Evolutionary conservation across 2,797 vertebrate genomes (phyloP).

Genomic region (Alosa sapidissima): DNA sequence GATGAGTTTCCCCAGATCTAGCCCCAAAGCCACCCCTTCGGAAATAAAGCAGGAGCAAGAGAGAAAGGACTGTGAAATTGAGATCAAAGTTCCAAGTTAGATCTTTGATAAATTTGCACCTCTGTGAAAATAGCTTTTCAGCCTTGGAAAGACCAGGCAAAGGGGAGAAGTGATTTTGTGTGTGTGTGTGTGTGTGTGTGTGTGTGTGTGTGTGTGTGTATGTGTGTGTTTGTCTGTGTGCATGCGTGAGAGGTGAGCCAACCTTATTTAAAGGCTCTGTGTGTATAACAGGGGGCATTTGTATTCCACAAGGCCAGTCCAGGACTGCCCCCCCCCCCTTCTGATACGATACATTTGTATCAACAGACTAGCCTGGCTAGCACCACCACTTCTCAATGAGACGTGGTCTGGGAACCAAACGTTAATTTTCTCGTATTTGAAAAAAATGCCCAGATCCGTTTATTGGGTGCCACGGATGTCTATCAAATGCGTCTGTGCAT

Average conservation of each 20-base stretch:
- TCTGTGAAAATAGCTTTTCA: constrained; percentile 37
- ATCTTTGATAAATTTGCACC: constrained; percentile 45
- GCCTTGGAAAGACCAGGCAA: constrained; percentile 27
- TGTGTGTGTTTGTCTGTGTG: background rate
- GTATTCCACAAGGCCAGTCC: constrained; percentile 53
- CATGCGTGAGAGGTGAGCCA: background rate
- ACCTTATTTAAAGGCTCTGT: background rate
- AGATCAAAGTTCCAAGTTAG: constrained; percentile 42
- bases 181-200: background rate
- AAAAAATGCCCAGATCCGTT: too few species aligned
- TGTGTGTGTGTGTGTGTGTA: background rate
- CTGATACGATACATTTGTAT: constrained; percentile 49
- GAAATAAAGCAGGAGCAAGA: background rate
- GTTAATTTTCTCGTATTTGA: too few species aligned
- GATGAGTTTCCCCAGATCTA: constrained; percentile 25
- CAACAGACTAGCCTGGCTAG: too few species aligned
- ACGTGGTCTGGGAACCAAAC: too few species aligned
- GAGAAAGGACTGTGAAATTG: constrained; percentile 33
- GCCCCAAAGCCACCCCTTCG: background rate
- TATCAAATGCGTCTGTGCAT: too few species aligned
- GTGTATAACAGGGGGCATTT: constrained; percentile 48
- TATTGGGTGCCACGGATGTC: too few species aligned
- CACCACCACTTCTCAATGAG: too few species aligned
- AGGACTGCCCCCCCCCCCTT: background rate
- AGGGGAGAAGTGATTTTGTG: background rate